Base-by-base conservation (phyloP, 1,140 invertebrate genomes). In the Aphaenogaster ashmeadi region DNA sequence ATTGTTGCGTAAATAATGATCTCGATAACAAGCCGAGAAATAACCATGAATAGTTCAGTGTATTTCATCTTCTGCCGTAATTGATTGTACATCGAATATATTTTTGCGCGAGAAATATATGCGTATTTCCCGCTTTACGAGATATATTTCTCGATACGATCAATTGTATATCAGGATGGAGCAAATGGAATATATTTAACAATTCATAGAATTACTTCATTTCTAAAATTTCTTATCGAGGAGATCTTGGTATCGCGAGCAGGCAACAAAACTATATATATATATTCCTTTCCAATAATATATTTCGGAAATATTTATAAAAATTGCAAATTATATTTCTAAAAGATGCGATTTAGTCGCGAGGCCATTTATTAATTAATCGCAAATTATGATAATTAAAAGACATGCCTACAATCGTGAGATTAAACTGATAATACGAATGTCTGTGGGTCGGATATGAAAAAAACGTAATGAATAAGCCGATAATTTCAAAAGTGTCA, bases 1-100 rank as follows among this genome's bases (percentile, higher is more conserved):
- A 69, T 47, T 47, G 36, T n/a, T 11, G 41, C 33, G 50, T 15
- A 38, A 74, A 36, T 74, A 74, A 74, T 54, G 27, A 74, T 38
- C 38, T 5, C 1, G 27, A 72, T 54, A 18, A 54, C 27, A 41
- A 8, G 1, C 36, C 38, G 54, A 56, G 18, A 11, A 52, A n/a
- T 0, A 72, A 36, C 5, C n/a, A 38, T 54, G 50, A 74, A 74
- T 74, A 36, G 27, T 54, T 74, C 11, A 3, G 18, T 33, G 44
- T 71, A 71, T 33, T 52, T 52, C 15, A 38, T 74, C 9, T 36
- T 56, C 27, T n/a, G 33, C 4, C n/a, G 21, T 9, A 50, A 50
- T 33, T 69, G 8, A 41, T 18, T 38, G 18, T 11, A 15, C n/a
- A 18, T 21, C 7, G 13, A 21, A 7, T 33, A 71, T 33, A 33